A percentile compares a stretch with the other conserved stretches of the same genome.
Evolutionary conservation across 2,888 invertebrate species (phyloP).

Genomic region (Herminia tarsipennalis): DNA sequence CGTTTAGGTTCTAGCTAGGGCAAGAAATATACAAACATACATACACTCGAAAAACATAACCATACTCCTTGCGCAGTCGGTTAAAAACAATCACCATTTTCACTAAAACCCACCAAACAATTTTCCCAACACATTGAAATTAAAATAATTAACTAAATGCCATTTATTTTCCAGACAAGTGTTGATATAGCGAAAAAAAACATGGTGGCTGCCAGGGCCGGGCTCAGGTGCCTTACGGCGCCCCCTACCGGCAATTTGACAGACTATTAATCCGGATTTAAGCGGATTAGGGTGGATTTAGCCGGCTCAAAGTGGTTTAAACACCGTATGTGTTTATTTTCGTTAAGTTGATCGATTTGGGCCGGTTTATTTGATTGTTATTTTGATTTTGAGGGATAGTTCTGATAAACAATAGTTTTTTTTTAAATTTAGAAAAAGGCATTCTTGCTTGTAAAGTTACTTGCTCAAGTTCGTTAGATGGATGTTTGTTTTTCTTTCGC

Average conservation of each 20-base stretch:
- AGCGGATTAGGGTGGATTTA: slow-evolving; percentile 71
- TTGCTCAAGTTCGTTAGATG: too few relatives aligned
- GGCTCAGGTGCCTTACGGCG: slow-evolving; percentile 70
- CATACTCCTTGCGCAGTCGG: too few relatives aligned
- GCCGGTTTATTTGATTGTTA: slow-evolving; percentile 7
- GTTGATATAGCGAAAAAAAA: slow-evolving; percentile 40
- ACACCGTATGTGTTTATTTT: slow-evolving; percentile 41
- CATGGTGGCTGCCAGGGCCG: slow-evolving; percentile 30
- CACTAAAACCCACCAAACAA: neutral
- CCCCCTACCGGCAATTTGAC: slow-evolving; percentile 79
- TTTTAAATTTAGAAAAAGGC: too few relatives aligned
- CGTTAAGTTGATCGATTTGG: slow-evolving; percentile 29
- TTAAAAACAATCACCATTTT: too few relatives aligned
- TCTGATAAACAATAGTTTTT: neutral
- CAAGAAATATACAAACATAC: too few relatives aligned
- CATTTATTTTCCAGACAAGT: slow-evolving; percentile 39
- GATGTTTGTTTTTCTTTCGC: too few relatives aligned
- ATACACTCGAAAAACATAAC: too few relatives aligned
- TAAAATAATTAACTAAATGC: slow-evolving; percentile 38
- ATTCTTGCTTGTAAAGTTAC: too few relatives aligned
- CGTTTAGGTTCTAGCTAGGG: too few relatives aligned
- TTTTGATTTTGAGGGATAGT: neutral
- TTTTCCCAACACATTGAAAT: slow-evolving; percentile 24
- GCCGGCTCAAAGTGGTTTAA: slow-evolving; percentile 67
- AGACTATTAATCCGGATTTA: slow-evolving; percentile 84